These are phyloP conservation scores for Orius laevigatus DNA, from an alignment of 1,140 invertebrate species.

Conservation along the genomic window DNA sequence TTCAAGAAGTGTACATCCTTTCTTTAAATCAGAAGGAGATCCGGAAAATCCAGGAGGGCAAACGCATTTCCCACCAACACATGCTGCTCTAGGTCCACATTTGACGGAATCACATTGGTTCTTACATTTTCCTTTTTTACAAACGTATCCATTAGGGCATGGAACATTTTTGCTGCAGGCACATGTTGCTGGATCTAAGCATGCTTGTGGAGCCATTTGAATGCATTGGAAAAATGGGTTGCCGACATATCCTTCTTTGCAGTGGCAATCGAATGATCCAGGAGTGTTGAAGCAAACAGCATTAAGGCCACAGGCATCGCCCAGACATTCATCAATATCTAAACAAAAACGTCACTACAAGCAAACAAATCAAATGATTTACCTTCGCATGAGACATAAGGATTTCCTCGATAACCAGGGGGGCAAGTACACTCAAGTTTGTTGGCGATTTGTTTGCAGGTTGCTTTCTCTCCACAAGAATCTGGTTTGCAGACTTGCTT, in stretches of 20 bases:
- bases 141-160: constrained; percentile 58
- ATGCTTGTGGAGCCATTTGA: constrained; percentile 44
- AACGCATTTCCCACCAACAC: constrained; percentile 57
- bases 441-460: constrained; percentile 54
- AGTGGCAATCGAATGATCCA: constrained; percentile 74
- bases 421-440: constrained; percentile 67
- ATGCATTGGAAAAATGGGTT: constrained; percentile 71
- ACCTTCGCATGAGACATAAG: constrained; percentile 65
- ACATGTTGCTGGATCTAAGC: constrained; percentile 47
- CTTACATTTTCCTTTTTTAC: constrained; percentile 48
- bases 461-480: constrained; percentile 58
- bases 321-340: constrained; percentile 68
- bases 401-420: constrained; percentile 67
- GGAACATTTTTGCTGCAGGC: constrained; percentile 46
- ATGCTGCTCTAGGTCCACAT: constrained; percentile 67
- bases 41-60: constrained; percentile 65
- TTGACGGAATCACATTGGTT: constrained; percentile 52
- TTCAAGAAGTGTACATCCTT: constrained; percentile 50
- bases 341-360: constrained; percentile 15
- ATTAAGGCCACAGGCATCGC: constrained; percentile 64
- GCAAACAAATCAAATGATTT: constrained; percentile 5
- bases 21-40: constrained; percentile 48
- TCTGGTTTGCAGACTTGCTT: constrained; percentile 50
- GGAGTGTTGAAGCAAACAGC: constrained; percentile 76
- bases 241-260: constrained; percentile 60